Evolutionary conservation across 2,113 vertebrate species (phyloP).

Genomic region (Zapornia atra): DNA sequence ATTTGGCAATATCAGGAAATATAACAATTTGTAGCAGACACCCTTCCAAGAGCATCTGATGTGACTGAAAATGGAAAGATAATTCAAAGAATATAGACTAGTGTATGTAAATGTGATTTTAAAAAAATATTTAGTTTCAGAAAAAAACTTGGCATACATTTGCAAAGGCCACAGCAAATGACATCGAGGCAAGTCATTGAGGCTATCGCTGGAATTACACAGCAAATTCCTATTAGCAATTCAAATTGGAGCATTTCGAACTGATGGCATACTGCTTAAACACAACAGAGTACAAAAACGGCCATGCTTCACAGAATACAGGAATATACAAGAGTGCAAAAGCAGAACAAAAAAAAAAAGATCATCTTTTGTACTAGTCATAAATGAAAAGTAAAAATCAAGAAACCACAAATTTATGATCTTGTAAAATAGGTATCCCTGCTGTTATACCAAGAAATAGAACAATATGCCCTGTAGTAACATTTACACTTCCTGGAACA

Average conservation of each 20-base stretch:
- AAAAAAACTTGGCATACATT: neutral
- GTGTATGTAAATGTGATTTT: neutral
- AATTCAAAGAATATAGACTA: neutral
- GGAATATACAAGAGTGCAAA: neutral
- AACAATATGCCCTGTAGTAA: neutral
- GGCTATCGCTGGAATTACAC: neutral
- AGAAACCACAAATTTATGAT: neutral
- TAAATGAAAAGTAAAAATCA: neutral
- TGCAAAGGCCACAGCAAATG: neutral
- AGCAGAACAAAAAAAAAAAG: neutral
- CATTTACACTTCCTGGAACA: neutral
- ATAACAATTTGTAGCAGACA: neutral
- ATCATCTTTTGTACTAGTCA: neutral
- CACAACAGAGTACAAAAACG: neutral
- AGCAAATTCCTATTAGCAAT: neutral
- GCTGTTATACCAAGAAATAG: neutral
- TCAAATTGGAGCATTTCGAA: constrained; percentile 27
- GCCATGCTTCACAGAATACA: neutral
- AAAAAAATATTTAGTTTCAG: neutral
- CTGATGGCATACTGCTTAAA: neutral
- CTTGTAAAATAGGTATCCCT: neutral
- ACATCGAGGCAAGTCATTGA: neutral
- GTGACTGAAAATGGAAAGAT: neutral
- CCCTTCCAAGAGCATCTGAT: neutral
- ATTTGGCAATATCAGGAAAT: neutral